Base-by-base conservation (phyloP, 2,888 invertebrate genomes). In the Stenodera caucasica region DNA sequence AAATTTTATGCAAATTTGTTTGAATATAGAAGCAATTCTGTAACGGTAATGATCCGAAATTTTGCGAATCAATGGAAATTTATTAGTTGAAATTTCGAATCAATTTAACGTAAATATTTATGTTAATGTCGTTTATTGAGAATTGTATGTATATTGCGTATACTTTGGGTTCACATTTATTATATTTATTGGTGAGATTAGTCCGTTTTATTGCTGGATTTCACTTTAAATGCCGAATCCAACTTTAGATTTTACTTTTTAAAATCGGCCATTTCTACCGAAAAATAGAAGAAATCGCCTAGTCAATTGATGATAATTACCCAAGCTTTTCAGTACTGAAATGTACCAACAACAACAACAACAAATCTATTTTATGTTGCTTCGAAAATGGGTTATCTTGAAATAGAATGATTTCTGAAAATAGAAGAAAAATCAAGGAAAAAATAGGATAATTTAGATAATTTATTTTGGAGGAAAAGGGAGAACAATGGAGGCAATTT, bases 401-500 rank as follows among this genome's bases (percentile, higher is more conserved):
- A 30, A 8, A 30, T 1, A 30, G 9, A 30, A 8, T 8, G 30
- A 30, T 30, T 30, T 30, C 8, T 7, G 4, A 5, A 30, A 30
- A 30, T 7, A 30, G 5, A 4, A 26, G 30, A 9, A 8, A n/a
- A n/a, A n/a, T n/a, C 30, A 30, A 30, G 8, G 7, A 30, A 30
- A 30, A 5, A 6, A 5, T 26, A 26, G 26, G 26, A 26, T 5
- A 26, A 26, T n/a, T n/a, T n/a, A n/a, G n/a, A n/a, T n/a, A n/a
- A n/a, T n/a, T n/a, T n/a, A n/a, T n/a, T n/a, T n/a, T n/a, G n/a
- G n/a, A n/a, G n/a, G n/a, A n/a, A n/a, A n/a, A n/a, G n/a, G n/a
- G n/a, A n/a, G n/a, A 49, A 57, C 45, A 54, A 40, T 57, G 50
- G 26, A 49, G 40, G 55, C 35, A 21, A 52, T 57, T 52, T 60